Base-by-base conservation (phyloP, 2,797 vertebrate species). In the Gymnoscopelus braueri region DNA sequence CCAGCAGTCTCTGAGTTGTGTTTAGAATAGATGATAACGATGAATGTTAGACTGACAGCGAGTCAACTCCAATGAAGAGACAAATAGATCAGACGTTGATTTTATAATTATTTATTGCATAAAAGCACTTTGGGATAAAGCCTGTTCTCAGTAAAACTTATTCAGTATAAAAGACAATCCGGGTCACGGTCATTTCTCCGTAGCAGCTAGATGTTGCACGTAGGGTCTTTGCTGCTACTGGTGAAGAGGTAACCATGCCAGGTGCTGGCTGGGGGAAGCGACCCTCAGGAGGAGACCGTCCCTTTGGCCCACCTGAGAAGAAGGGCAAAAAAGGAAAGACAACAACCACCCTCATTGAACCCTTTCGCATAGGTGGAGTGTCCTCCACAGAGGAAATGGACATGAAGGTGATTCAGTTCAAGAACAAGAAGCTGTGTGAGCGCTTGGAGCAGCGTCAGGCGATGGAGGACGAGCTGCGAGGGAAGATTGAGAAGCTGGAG, bases 321-420 rank as follows among this genome's bases (percentile, higher is more conserved):
- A 97, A 97, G 71, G 81, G 93, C 72, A 96, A 94, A 72, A 95
- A 95, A 51, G 96, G 96, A 75, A 97, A 97, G 87, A 96, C 96
- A 58, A 96, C 96, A n/a, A 97, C 96, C 51, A 97, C 96, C 0
- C 93, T 98, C 0, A 98, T 98, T 5, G 97, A 98, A 60, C 96
- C 96, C 29, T 96, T 98, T 72, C 94, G 96, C 3, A 95, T 97
- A 5, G 96, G 96, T 12, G 96, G 96, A 67, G 95, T 97, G 71
- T 97, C 96, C 12, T 98, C 96, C 3, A 97, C 96, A 79, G 96
- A 98, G 85, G 97, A 98, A 87, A 97, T 98, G 97, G 96, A 98
- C 89, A 94, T 97, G 91, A 98, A 98, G 77, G 97, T 98, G 4
- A 80, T 98, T 62, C 96, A 97, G 88, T 98, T 98, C 76, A 97